Evolutionary conservation across 1,140 invertebrate species (phyloP).

Genomic region (Apis florea): DNA sequence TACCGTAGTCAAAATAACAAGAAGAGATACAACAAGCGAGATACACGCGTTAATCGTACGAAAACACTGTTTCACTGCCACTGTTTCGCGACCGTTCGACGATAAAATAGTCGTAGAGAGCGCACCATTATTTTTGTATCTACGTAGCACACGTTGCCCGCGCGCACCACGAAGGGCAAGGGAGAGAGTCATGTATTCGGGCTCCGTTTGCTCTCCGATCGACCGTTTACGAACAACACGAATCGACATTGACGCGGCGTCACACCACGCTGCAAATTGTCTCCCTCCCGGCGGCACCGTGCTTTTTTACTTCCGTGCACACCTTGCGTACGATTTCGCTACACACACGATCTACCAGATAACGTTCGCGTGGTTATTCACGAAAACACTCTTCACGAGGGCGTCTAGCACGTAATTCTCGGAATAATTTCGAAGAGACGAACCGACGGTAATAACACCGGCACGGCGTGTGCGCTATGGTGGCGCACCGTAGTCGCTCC

Average conservation of each 20-base stretch:
- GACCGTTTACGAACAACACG: slow-evolving; percentile 6
- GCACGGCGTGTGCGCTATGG: slow-evolving; percentile 59
- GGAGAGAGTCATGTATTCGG: background rate
- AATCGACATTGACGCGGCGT: slow-evolving; percentile 44
- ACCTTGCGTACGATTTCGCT: slow-evolving; percentile 6
- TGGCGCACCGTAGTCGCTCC: slow-evolving; percentile 48
- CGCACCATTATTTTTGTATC: slow-evolving; percentile 27
- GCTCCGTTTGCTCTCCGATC: slow-evolving; percentile 1
- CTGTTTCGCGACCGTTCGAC: background rate
- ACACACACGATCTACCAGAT: background rate
- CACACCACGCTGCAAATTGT: slow-evolving; percentile 39
- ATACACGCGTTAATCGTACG: slow-evolving; percentile 4
- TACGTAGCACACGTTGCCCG: slow-evolving; percentile 32
- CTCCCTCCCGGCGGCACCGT: slow-evolving; percentile 36
- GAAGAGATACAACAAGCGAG: background rate
- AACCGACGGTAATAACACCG: slow-evolving; percentile 44
- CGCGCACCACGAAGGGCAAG: slow-evolving; percentile 9
- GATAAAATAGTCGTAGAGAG: slow-evolving; percentile 10
- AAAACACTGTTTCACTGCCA: slow-evolving; percentile 40
- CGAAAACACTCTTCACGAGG: background rate
- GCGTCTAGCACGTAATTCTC: background rate
- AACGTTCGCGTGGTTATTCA: background rate
- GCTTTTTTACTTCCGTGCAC: slow-evolving; percentile 16
- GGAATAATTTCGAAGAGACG: slow-evolving; percentile 2
- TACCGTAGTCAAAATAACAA: background rate